Percentiles rank a stretch among this genome's conserved stretches.
phyloP scores from a whole-genome alignment of 2,888 invertebrate genomes.

The Bugula neritina region DNA sequence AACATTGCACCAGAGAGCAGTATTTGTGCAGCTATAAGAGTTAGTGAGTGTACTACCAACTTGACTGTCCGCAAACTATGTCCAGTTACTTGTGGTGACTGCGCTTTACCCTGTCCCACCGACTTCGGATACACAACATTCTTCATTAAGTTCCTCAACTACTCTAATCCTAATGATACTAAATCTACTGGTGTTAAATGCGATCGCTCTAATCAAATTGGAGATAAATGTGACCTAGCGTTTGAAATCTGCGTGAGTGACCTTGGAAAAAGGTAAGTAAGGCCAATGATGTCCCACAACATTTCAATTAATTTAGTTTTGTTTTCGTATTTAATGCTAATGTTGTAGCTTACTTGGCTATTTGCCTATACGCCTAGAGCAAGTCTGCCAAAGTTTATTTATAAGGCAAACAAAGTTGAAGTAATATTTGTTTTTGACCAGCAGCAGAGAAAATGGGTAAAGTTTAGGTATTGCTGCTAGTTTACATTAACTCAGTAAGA shows the following conservation, averaged over 20 bases:
- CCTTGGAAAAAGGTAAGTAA: not conserved
- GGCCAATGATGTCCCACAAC: too few species aligned
- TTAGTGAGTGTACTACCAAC: not conserved
- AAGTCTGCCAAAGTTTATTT: too few species aligned
- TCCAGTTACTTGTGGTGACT: not conserved
- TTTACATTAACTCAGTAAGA: too few species aligned
- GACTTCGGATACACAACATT: not conserved
- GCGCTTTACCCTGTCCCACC: not conserved
- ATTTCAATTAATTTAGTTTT: too few species aligned
- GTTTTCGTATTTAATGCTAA: too few species aligned
- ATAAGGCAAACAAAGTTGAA: too few species aligned
- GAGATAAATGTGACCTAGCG: constrained; percentile 3
- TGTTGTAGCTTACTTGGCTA: too few species aligned
- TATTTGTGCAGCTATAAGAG: not conserved
- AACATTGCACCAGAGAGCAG: not conserved
- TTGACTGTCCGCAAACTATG: not conserved
- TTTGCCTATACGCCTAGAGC: too few species aligned
- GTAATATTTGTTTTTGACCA: too few species aligned
- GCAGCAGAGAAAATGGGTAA: too few species aligned
- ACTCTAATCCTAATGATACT: constrained; percentile 14
- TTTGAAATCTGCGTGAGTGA: constrained; percentile 23
- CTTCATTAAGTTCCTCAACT: not conserved
- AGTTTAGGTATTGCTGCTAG: too few species aligned
- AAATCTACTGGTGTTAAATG: constrained; percentile 12
- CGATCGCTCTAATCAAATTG: not conserved